These are phyloP conservation scores for Tachina fera DNA, from an alignment of 2,888 invertebrate genomes.

Conservation along the genomic window DNA sequence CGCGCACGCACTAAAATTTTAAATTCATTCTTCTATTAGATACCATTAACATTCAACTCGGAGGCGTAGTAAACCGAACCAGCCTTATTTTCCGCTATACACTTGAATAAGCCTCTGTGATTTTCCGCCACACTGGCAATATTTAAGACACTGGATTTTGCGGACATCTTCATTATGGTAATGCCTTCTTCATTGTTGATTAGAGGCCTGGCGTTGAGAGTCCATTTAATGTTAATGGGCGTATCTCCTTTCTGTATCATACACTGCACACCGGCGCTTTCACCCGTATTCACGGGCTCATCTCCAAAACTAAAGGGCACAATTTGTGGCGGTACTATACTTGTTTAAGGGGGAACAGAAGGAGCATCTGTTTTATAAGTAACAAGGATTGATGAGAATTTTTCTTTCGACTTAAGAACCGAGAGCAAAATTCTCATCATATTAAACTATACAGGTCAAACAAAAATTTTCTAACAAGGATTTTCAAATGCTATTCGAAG, in stretches of 20 bases:
- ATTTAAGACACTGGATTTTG: conserved; percentile 86
- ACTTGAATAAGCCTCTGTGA: conserved; percentile 90
- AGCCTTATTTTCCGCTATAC: conserved; percentile 88
- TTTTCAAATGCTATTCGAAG: no score
- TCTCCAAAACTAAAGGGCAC: conserved; percentile 89
- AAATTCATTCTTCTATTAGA: neutral
- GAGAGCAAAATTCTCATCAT: no score
- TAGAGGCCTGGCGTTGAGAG: conserved; percentile 83
- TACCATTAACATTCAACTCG: conserved; percentile 89
- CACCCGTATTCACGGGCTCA: conserved; percentile 88
- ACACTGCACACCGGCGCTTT: conserved; percentile 88
- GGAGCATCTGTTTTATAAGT: no score
- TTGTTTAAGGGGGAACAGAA: neutral
- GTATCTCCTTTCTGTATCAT: conserved; percentile 90
- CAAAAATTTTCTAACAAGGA: no score
- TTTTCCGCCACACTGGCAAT: conserved; percentile 87
- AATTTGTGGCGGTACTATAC: conserved; percentile 86
- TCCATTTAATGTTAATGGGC: conserved; percentile 91
- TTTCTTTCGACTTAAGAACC: no score
- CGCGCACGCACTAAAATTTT: neutral
- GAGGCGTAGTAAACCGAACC: conserved; percentile 87
- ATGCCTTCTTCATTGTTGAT: conserved; percentile 84
- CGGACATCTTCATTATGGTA: conserved; percentile 84
- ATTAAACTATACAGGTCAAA: no score
- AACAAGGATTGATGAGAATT: no score